Conservation (phyloP, 2,888 invertebrate genomes). For the Mesorhabditis sp. region DNA sequence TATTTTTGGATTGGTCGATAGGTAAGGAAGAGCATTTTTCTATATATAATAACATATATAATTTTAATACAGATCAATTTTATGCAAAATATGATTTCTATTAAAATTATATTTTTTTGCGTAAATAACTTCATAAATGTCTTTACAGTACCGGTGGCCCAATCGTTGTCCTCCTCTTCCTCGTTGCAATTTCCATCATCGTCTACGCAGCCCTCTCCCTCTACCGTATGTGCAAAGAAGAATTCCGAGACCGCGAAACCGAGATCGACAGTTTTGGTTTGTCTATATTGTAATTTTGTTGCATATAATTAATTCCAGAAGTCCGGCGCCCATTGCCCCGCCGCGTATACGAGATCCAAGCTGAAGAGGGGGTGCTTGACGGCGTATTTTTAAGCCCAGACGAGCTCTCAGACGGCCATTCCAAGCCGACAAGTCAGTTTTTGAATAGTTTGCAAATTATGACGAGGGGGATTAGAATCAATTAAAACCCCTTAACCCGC, state of each 20-base stretch:
- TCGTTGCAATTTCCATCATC: background rate
- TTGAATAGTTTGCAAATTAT: no score
- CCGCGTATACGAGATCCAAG: constrained; percentile 2
- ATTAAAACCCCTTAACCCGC: no score
- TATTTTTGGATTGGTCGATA: no score
- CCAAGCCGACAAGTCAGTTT: background rate
- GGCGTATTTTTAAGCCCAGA: background rate
- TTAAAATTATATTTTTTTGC: no score
- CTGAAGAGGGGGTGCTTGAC: background rate
- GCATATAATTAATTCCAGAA: background rate
- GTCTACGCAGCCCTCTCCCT: constrained; percentile 1
- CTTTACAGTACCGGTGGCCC: constrained; percentile 6
- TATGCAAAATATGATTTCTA: no score
- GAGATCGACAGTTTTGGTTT: background rate
- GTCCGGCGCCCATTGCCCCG: background rate
- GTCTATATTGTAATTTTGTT: background rate
- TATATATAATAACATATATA: no score
- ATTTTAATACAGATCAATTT: no score
- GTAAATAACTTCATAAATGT: background rate
- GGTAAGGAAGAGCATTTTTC: no score
- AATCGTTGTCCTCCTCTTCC: background rate
- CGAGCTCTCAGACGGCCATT: background rate
- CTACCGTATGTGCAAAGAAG: constrained; percentile 4
- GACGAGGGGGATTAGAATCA: no score
- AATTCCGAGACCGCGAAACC: background rate